Conservation (phyloP, 2,888 invertebrate species). For the Melanargia galathea region DNA sequence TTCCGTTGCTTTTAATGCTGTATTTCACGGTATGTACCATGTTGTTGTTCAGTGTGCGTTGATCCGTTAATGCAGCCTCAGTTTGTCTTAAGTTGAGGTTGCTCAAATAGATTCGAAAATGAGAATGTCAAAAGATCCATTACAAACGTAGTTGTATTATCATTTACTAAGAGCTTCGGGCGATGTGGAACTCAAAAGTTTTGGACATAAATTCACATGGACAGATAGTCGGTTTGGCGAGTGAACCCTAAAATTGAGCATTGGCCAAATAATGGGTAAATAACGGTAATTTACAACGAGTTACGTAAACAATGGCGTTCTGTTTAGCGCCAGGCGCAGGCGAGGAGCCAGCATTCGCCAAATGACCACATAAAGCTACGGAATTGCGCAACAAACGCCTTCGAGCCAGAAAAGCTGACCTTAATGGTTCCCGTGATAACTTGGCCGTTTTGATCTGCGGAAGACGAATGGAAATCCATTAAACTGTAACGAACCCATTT, state of each 20-base stretch:
- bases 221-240: constrained; percentile 2
- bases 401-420: constrained; percentile 10
- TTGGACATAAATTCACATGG: background rate
- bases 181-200: background rate
- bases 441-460: constrained; percentile 7
- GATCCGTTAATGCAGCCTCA: no score
- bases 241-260: background rate
- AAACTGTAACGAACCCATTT: background rate
- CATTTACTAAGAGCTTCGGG: background rate
- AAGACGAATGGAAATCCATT: constrained; percentile 1
- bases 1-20: no score
- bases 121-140: no score
- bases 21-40: no score
- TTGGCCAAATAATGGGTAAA: constrained; percentile 12
- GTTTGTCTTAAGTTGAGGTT: background rate
- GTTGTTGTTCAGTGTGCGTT: no score
- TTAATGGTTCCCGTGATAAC: constrained; percentile 7
- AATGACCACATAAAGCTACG: constrained; percentile 10
- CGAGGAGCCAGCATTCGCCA: constrained; percentile 6
- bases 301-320: constrained; percentile 10
- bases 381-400: constrained; percentile 8
- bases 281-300: constrained; percentile 11
- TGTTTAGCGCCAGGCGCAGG: constrained; percentile 1
- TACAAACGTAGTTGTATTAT: background rate
- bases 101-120: background rate